Base-by-base conservation (phyloP, 2,888 invertebrate genomes). In the Allophyes oxyacanthae region DNA sequence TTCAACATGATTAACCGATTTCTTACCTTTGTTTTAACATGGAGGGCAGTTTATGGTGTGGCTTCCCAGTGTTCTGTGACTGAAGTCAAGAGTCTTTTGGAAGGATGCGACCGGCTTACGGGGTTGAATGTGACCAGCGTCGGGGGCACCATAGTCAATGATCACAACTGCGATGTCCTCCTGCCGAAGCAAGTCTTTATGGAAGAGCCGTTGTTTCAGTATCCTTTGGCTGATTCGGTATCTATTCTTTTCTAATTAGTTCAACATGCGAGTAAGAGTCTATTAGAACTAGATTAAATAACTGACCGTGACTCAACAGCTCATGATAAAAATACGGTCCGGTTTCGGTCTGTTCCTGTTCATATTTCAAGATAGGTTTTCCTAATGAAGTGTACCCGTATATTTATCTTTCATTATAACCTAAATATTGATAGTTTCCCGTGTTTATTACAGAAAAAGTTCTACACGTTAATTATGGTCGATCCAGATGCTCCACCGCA, bases 401-500 rank as follows among this genome's bases (percentile, higher is more conserved):
- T n/a, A n/a, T n/a, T n/a, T n/a, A n/a, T n/a, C n/a, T n/a, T n/a
- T n/a, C n/a, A n/a, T n/a, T n/a, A n/a, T n/a, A n/a, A n/a, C n/a
- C n/a, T n/a, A n/a, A n/a, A n/a, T n/a, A n/a, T n/a, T 20, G 20
- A 20, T 20, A 3, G 4, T 20, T 20, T 20, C 2, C 20, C 20
- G 20, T 20, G 20, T 54, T 58, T 62, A 44, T 88, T 86, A n/a
- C 84, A 94, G 94, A 91, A 92, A 85, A 91, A 90, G 73, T 91
- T 88, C 65, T 94, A 94, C 74, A 90, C 94, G 0, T 72, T 94
- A 33, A 69, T 94, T n/a, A 81, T 94, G 82, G 81, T 93, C 0
- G 94, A 94, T 64, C 92, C 94, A 6, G 94, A 94, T 65, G 94
- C 93, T 8, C 86, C 94, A 0, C 91, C 92, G 10, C 90, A 91